Percentiles rank a stretch among this genome's conserved stretches.
phyloP scores from a whole-genome alignment of 2,888 invertebrate species.

The Pantelozetes paolii region DNA sequence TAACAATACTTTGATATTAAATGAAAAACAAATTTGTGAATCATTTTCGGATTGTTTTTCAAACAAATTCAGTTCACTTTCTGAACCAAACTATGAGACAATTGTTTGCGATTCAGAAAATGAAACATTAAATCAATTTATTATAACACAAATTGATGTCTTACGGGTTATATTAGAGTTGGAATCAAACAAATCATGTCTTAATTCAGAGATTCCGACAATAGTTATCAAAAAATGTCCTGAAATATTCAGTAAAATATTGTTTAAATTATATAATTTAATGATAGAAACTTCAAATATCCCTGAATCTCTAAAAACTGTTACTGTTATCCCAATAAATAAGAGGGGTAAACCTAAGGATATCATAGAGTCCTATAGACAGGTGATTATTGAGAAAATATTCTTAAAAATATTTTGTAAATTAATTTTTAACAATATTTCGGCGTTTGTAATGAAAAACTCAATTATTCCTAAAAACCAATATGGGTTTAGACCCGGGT shows the following conservation, averaged over 20 bases:
- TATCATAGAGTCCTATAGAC: not conserved
- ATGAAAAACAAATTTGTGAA: not conserved
- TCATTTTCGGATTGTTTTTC: not conserved
- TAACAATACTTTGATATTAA: not conserved
- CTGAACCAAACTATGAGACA: not conserved
- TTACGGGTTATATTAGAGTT: not conserved
- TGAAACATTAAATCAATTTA: not conserved
- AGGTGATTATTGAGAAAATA: constrained; percentile 7
- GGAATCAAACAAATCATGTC: not conserved
- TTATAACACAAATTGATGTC: constrained; percentile 12
- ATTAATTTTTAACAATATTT: constrained; percentile 19
- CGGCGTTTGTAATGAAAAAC: not conserved
- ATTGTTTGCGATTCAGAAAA: not conserved
- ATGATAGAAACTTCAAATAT: not conserved
- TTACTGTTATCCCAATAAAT: not conserved
- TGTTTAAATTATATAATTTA: not conserved
- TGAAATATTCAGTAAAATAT: constrained; percentile 12
- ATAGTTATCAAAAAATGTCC: not conserved
- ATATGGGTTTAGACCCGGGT: constrained; percentile 14
- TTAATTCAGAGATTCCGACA: not conserved
- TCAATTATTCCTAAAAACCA: not conserved
- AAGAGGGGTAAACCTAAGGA: constrained; percentile 8
- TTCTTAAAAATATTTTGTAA: constrained; percentile 5
- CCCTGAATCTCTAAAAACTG: constrained; percentile 3
- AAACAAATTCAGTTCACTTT: not conserved